A percentile compares a stretch with the other conserved stretches of the same genome.
Conservation (phyloP, 2,113 vertebrate species). For the Microcebus ravelobensis region DNA sequence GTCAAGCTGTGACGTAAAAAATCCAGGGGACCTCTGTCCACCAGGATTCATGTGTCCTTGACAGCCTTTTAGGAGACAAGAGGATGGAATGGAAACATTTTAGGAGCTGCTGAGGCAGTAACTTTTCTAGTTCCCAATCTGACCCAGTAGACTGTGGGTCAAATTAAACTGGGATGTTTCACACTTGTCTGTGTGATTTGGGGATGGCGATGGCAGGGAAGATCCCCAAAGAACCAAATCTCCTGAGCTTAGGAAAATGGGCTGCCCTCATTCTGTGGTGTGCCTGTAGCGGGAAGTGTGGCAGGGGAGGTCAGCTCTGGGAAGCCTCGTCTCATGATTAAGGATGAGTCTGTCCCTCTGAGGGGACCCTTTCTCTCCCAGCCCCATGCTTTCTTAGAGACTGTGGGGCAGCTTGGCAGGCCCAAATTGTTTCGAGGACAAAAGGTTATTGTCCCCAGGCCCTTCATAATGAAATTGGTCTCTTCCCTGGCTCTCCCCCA, state of each 20-base stretch:
- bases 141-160: not conserved
- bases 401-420: slow-evolving; percentile 81
- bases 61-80: not conserved
- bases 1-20: not conserved
- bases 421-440: slow-evolving; percentile 77
- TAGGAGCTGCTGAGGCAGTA: not conserved
- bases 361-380: slow-evolving; percentile 56
- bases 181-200: not conserved
- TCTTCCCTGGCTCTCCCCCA: slow-evolving; percentile 33
- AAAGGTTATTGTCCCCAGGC: slow-evolving; percentile 82
- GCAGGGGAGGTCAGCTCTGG: slow-evolving; percentile 43
- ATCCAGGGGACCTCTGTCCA: not conserved
- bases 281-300: slow-evolving; percentile 32
- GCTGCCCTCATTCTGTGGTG: not conserved
- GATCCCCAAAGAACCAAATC: not conserved
- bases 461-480: slow-evolving; percentile 75
- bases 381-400: slow-evolving; percentile 71
- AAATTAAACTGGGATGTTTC: not conserved
- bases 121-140: not conserved
- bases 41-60: not conserved
- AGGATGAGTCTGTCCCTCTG: slow-evolving; percentile 63
- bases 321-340: slow-evolving; percentile 60
- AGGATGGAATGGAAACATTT: not conserved
- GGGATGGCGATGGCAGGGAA: not conserved
- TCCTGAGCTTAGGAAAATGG: not conserved